phyloP scores from a whole-genome alignment of 2,888 invertebrate genomes.

The Rhogogaster chlorosoma region DNA sequence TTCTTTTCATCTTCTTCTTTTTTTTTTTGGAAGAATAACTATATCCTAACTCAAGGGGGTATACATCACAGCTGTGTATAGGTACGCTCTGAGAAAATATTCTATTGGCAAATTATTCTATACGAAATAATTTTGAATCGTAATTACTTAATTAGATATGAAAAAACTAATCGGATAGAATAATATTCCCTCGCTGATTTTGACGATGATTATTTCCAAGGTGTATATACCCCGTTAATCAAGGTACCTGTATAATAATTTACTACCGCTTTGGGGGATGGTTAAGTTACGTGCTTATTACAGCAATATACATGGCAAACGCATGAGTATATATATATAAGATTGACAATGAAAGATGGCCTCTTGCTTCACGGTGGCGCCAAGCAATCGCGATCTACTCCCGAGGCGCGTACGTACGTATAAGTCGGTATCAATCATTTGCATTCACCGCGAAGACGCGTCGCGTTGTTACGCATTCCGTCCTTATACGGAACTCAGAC shows the following conservation, averaged over 20 bases:
- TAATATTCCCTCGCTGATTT: too few relatives aligned
- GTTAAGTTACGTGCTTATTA: neutral
- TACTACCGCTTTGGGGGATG: neutral
- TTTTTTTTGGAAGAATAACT: neutral
- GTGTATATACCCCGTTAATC: too few relatives aligned
- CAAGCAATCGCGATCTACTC: constrained; percentile 34
- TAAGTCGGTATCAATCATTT: constrained; percentile 40
- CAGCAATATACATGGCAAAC: neutral
- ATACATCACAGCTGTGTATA: too few relatives aligned
- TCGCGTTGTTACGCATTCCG: constrained; percentile 43
- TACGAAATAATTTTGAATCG: too few relatives aligned
- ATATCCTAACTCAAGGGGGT: neutral
- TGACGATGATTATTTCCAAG: too few relatives aligned
- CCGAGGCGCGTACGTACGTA: constrained; percentile 32
- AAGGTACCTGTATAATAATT: neutral
- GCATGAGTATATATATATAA: neutral
- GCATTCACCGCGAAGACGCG: constrained; percentile 37
- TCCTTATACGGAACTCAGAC: constrained; percentile 45
- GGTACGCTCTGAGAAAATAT: too few relatives aligned
- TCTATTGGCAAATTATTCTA: too few relatives aligned
- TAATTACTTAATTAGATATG: too few relatives aligned
- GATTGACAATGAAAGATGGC: constrained; percentile 31
- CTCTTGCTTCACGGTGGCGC: constrained; percentile 40
- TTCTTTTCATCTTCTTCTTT: neutral
- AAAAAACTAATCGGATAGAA: too few relatives aligned